A percentile compares a stretch with the other conserved stretches of the same genome.
Evolutionary conservation across 2,113 vertebrate species (phyloP).

Genomic region (Syrrhaptes paradoxus): DNA sequence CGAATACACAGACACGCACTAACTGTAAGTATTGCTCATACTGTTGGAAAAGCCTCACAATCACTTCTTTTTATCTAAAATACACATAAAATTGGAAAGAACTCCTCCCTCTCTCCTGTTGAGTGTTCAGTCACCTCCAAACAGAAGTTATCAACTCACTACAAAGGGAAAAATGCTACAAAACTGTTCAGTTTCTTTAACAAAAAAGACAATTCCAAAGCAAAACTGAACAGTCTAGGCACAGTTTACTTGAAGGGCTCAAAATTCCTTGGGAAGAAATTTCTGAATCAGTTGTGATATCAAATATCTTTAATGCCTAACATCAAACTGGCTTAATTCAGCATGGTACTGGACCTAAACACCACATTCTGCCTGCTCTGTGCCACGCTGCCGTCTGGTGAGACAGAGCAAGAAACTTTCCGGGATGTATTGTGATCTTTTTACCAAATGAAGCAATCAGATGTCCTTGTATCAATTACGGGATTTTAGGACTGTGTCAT

Average conservation of each 20-base stretch:
- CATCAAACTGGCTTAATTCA: neutral
- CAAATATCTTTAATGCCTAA: neutral
- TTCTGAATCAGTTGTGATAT: neutral
- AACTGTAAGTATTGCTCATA: neutral
- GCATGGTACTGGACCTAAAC: neutral
- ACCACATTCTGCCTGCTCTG: neutral
- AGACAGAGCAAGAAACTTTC: neutral
- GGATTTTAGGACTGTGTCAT: slow-evolving; percentile 3
- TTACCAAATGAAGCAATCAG: neutral
- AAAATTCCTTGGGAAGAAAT: neutral
- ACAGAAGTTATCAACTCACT: neutral
- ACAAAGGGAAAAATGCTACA: neutral
- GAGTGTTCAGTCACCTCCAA: neutral
- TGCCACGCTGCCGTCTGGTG: neutral
- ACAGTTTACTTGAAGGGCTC: neutral
- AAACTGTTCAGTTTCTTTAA: neutral
- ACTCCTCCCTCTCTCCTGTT: neutral
- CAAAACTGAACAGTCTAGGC: neutral
- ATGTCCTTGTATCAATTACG: neutral
- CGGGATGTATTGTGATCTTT: slow-evolving; percentile 6
- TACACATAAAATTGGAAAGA: neutral
- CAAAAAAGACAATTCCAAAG: neutral
- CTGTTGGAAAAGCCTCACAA: neutral
- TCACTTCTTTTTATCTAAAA: neutral
- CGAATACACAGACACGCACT: neutral